phyloP scores from a whole-genome alignment of 2,797 vertebrate genomes.

The Prunella strophiata region DNA sequence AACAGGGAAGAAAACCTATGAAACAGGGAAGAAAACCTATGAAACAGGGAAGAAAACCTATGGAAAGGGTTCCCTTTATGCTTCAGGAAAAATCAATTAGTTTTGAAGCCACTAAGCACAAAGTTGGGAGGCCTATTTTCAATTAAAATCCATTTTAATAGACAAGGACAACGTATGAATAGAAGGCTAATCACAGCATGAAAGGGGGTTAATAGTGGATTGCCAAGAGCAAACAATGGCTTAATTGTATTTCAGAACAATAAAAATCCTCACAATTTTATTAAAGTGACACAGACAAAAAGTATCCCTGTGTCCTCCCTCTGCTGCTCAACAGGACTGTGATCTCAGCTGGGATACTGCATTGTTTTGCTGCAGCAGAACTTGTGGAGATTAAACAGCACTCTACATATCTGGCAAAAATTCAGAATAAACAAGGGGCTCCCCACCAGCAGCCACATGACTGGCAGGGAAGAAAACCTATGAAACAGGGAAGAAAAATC shows the following conservation, averaged over 20 bases:
- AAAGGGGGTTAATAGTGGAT: slow-evolving; percentile 47
- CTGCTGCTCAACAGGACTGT: neutral
- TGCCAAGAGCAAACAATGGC: slow-evolving; percentile 47
- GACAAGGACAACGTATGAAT: slow-evolving; percentile 51
- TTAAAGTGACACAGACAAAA: slow-evolving; percentile 5
- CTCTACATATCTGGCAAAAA: neutral
- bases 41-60: too few species aligned
- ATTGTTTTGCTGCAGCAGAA: neutral
- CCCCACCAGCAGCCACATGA: neutral
- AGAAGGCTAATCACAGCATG: slow-evolving; percentile 56
- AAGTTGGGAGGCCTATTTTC: slow-evolving; percentile 46
- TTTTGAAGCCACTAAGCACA: slow-evolving; percentile 29
- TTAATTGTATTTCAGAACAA: slow-evolving; percentile 49
- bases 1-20: too few species aligned
- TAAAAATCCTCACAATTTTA: neutral
- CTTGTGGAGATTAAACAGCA: neutral
- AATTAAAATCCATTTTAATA: slow-evolving; percentile 58
- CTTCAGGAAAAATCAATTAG: slow-evolving; percentile 26
- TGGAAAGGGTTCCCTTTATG: neutral
- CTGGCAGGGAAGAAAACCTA: neutral
- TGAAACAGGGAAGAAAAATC: neutral
- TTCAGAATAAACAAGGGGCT: neutral
- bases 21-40: too few species aligned
- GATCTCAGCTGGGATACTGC: neutral
- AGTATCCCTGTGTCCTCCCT: neutral